These are phyloP conservation scores for Halictus quadricinctus DNA, from an alignment of 2,888 invertebrate species.

Conservation along the genomic window DNA sequence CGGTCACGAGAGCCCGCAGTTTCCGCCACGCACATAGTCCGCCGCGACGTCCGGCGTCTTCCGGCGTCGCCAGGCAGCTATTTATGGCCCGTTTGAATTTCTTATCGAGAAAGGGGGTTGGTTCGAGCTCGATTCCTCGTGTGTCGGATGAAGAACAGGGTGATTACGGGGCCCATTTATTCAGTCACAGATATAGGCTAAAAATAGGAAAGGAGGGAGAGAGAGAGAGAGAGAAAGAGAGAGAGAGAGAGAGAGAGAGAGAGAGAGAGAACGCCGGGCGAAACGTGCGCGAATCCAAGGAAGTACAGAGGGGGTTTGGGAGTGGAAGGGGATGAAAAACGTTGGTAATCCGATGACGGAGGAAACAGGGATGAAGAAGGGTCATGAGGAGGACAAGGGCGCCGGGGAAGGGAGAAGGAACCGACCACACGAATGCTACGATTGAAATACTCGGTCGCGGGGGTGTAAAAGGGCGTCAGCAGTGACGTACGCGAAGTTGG, in stretches of 20 bases:
- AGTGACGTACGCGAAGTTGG: conserved; percentile 45
- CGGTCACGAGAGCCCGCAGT: not conserved
- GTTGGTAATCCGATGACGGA: conserved; percentile 10
- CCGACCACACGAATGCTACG: conserved; percentile 26
- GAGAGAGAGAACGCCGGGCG: not conserved
- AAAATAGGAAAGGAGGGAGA: not conserved
- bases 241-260: not conserved
- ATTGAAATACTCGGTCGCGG: conserved; percentile 55
- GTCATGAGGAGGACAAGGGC: not conserved
- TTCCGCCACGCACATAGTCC: not conserved
- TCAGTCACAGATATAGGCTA: not conserved
- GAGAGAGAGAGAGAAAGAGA: not conserved
- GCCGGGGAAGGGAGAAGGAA: not conserved
- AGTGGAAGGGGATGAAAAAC: not conserved
- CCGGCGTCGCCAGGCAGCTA: conserved; percentile 3
- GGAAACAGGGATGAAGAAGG: not conserved
- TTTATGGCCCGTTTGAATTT: conserved; percentile 4
- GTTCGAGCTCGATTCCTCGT: not conserved
- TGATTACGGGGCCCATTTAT: conserved; percentile 9
- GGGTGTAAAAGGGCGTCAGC: conserved; percentile 55
- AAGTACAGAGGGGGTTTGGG: not conserved
- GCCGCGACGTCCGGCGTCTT: not conserved
- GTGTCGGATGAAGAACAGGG: not conserved
- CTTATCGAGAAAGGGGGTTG: not conserved
- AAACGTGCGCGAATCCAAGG: not conserved